Evolutionary conservation across 1,140 invertebrate species (phyloP).

Genomic region (Trichogramma pretiosum): DNA sequence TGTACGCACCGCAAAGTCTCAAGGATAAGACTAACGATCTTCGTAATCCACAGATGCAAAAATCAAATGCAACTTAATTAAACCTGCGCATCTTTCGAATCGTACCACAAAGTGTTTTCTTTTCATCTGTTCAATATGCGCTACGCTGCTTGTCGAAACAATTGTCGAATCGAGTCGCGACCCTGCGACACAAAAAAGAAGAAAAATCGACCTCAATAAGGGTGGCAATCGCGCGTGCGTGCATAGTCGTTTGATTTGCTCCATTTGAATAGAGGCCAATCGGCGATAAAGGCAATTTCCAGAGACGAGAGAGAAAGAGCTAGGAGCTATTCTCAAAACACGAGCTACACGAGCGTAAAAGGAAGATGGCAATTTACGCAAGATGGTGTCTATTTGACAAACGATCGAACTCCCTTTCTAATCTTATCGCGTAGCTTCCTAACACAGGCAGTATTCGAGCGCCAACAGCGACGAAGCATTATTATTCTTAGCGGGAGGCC

Average conservation of each 20-base stretch:
- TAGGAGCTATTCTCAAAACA: too few species aligned
- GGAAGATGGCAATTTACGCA: conserved; percentile 33
- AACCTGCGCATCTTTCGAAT: too few species aligned
- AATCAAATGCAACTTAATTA: too few species aligned
- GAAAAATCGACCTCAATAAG: conserved; percentile 6
- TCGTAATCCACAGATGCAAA: too few species aligned
- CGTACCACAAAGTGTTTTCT: too few species aligned
- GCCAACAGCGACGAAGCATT: too few species aligned
- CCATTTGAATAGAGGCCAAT: conserved; percentile 24
- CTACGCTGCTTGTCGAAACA: too few species aligned
- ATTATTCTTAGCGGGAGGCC: conserved; percentile 18
- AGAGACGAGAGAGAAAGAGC: conserved; percentile 20
- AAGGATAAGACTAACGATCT: too few species aligned
- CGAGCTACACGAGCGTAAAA: background rate
- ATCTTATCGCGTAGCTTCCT: conserved; percentile 33
- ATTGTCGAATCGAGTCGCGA: too few species aligned
- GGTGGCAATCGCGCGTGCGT: conserved; percentile 12
- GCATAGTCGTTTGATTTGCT: conserved; percentile 12
- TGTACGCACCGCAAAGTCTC: background rate
- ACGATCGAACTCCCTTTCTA: conserved; percentile 35
- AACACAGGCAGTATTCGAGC: conserved; percentile 25
- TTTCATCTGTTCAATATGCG: too few species aligned
- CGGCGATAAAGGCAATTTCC: conserved; percentile 30
- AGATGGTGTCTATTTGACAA: conserved; percentile 43
- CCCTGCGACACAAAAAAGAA: too few species aligned